Base-by-base conservation (phyloP, 1,140 invertebrate species). In the Drosophila erecta region DNA sequence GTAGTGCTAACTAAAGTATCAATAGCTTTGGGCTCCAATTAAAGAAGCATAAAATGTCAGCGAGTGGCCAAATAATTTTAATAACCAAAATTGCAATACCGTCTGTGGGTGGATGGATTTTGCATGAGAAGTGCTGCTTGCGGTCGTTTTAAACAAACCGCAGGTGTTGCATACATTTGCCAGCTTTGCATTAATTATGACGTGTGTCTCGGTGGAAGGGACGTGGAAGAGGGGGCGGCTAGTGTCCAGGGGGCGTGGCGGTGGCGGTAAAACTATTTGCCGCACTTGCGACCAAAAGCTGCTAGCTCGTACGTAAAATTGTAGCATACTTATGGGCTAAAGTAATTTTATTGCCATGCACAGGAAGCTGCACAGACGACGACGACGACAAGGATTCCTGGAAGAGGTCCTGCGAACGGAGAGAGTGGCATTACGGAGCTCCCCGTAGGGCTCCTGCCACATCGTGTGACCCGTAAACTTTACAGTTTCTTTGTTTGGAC, bases 161-260 rank as follows among this genome's bases (percentile, higher is more conserved):
- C 90, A 92, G 90, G 90, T 92, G 90, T 92, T 92, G 90, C 90
- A 92, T 87, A 90, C 81, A 86, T 92, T 91, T 80, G 64, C 76
- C 74, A 92, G 90, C 90, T 92, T 92, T 92, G 90, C 90, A 92
- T 92, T 92, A 92, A 92, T 92, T 92, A 92, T 92, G 85, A 91
- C 76, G 79, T 76, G 53, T 64, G 72, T 76, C 41, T 76, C 38
- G 53, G 60, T 17, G 41, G 20, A 10, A 20, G 35, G 27, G 60
- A 24, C 35, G 15, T n/a, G 20, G 43, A 72, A 46, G 17, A 27
- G 58, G 17, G 38, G 47, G 22, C 38, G 44, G 35, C 12, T 15
- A 40, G 37, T 46, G 37, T 27, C 38, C 44, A 43, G 41, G 40
- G 62, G 57, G 49, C 59, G 79, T 69, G 77, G 61, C 59, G 33